Evolutionary conservation across 1,140 invertebrate genomes (phyloP).

Genomic region (Colletes latitarsis): DNA sequence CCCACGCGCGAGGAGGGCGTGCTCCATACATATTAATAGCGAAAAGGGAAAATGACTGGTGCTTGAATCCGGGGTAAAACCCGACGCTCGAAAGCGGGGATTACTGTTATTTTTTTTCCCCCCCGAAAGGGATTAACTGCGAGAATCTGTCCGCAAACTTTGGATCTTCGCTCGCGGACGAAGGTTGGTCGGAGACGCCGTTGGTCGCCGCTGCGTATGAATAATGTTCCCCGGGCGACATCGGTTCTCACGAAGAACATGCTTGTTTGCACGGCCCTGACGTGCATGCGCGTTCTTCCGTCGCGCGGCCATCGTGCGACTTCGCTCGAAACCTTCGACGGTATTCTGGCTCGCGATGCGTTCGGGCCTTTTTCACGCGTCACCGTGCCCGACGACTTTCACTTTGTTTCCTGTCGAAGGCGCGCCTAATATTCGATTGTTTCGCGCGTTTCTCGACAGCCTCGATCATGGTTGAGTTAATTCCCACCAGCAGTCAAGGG

Average conservation of each 20-base stretch:
- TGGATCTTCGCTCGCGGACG: not conserved
- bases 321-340: constrained; percentile 38
- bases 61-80: too few species aligned
- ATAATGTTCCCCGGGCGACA: constrained; percentile 19
- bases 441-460: constrained; percentile 36
- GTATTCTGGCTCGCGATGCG: constrained; percentile 43
- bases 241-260: constrained; percentile 10
- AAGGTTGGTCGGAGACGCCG: not conserved
- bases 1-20: too few species aligned
- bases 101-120: too few species aligned
- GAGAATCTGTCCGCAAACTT: not conserved
- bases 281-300: constrained; percentile 15
- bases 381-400: constrained; percentile 52
- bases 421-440: constrained; percentile 54
- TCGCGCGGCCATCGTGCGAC: constrained; percentile 4
- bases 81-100: too few species aligned
- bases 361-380: constrained; percentile 52
- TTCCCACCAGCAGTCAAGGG: too few species aligned
- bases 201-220: not conserved
- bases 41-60: too few species aligned
- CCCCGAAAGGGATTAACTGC: not conserved
- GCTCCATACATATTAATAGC: too few species aligned
- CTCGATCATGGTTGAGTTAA: constrained; percentile 18
- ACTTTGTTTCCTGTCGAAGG: constrained; percentile 60
- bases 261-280: constrained; percentile 31